Evolutionary conservation across 2,888 invertebrate genomes (phyloP), one percentile per base, ranked within the genome.

Genomic region (Eupithecia vulgata): DNA sequence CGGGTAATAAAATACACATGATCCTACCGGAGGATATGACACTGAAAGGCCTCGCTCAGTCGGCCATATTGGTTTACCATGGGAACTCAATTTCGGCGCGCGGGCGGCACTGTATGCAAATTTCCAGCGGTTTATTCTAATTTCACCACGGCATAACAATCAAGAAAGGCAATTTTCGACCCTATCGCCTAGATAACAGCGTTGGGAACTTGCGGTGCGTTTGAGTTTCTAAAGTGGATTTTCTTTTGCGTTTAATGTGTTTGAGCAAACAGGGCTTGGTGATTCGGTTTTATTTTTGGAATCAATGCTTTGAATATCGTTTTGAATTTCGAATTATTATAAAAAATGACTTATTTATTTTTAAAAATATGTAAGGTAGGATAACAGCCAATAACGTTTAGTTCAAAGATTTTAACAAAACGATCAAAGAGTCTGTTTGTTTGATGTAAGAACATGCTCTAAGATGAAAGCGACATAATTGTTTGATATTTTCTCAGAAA

Each of bases 31-130:
- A 52, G 57, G 57, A 25, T 57, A 25, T 57, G 21, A 12, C 57
- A 21, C 57, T 64, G 35, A 21, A 64, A 64, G 34, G 35, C 37
- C 35, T 34, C 37, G 37, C 62, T 65, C 37, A 42, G 65, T 21
- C 67, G 25, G 81, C 85, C 87, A 87, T 87, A 88, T 87, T 88
- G 86, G 87, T 86, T 88, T 85, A 76, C 84, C 80, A 84, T 78
- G 82, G 78, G 78, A 85, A 86, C 87, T 83, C 87, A 86, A 88
- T 88, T 87, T 85, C 77, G 82, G 80, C 80, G 81, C 76, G 80
- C 79, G 78, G 80, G 81, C 79, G 82, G 78, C 79, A 81, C 82
- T 82, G 81, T 84, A 88, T 88, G 88, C 83, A 87, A 88, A 89
- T 88, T 75, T 79, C 81, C 71, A 77, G 80, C 79, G 79, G 82